Base-by-base conservation (phyloP, 2,113 vertebrate species). In the Anoplopoma fimbria region DNA sequence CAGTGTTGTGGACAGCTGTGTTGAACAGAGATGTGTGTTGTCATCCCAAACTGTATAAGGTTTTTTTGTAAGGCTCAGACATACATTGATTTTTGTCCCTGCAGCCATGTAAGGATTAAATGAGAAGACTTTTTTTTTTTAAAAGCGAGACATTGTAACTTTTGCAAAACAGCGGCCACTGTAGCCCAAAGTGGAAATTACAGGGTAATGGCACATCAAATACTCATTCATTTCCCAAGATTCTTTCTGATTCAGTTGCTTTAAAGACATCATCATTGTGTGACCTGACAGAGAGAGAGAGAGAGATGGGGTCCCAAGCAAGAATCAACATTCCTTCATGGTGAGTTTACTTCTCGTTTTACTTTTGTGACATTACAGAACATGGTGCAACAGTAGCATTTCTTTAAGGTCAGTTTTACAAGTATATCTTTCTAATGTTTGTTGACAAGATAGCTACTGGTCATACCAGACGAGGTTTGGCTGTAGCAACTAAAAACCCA, bases 201-300 rank as follows among this genome's bases (percentile, higher is more conserved):
- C 65, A 68, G 23, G 6, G 15, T 27, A 45, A 8, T 27, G 31
- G 27, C 42, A 51, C 33, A 25, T 27, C 13, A 3, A 21, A 57
- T 33, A 14, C 49, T 23, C 31, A 55, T 77, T 21, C 31, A 62
- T 68, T 77, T 68, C 53, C 33, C 42, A 72, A 29, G 27, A 68
- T 74, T 55, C 42, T 10, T 38, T 9, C 45, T 14, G 45, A 42
- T 47, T 25, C 9, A 33, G 17, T 14, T 27, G 55, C 27, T 27
- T 63, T 15, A 40, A 68, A n/a, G 13, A 67, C 61, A 68, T 63
- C 45, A 60, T 81, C 40, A 72, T 42, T 14, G 42, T 53, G 45
- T 13, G 55, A 86, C 62, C n/a, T 38, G 65, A 9, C 29, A 38
- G 61, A 19, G 4, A 4, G 25, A 57, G 53, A 38, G 61, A 19